Conservation (phyloP, 1,140 invertebrate genomes). For the Daktulosphaira vitifoliae region DNA sequence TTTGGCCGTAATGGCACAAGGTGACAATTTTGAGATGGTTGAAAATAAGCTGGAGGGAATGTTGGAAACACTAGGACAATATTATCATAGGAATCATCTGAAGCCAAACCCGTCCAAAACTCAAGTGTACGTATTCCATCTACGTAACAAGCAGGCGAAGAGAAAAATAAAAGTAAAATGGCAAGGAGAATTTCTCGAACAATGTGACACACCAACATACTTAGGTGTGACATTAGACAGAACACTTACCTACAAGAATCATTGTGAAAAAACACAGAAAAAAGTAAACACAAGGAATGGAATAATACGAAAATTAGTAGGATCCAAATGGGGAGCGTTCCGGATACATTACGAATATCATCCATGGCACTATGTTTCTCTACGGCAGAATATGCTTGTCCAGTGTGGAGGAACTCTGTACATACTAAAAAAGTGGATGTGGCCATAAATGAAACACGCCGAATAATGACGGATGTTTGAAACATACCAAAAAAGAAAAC, state of each 20-base stretch:
- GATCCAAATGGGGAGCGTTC: slow-evolving; percentile 6
- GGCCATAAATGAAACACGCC: neutral
- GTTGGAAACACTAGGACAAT: neutral
- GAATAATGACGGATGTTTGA: slow-evolving; percentile 48
- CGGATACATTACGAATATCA: neutral
- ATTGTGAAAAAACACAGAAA: slow-evolving; percentile 9
- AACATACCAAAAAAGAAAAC: slow-evolving; percentile 29
- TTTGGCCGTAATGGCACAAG: slow-evolving; percentile 34
- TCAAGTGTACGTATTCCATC: slow-evolving; percentile 39
- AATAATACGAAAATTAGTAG: slow-evolving; percentile 7
- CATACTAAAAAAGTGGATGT: neutral
- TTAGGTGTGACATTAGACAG: neutral
- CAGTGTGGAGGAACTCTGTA: neutral
- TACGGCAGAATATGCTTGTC: neutral
- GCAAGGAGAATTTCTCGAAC: neutral
- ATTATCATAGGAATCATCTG: slow-evolving; percentile 2
- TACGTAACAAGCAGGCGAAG: slow-evolving; percentile 47
- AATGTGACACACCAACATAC: neutral
- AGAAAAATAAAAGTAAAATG: slow-evolving; percentile 42
- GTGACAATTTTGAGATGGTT: neutral
- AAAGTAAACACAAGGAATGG: slow-evolving; percentile 11
- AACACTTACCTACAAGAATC: slow-evolving; percentile 12
- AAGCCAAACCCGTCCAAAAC: slow-evolving; percentile 15
- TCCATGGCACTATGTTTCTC: neutral
- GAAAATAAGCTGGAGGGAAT: slow-evolving; percentile 6